Evolutionary conservation across 2,888 invertebrate genomes (phyloP), one percentile per base, ranked within the genome.

Genomic region (Meghimatium bilineatum): DNA sequence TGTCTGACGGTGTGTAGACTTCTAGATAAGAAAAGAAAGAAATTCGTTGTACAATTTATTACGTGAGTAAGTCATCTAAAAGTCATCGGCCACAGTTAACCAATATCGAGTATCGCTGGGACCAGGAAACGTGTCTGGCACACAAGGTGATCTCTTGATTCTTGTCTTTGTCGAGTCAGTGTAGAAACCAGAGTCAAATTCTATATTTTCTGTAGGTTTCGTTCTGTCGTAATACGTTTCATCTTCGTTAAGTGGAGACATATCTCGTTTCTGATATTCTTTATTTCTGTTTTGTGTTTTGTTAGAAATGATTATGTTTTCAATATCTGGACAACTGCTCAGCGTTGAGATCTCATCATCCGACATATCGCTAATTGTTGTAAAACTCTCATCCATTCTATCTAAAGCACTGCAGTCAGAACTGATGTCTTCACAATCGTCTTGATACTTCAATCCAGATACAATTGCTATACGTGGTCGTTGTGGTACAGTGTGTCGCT

Each of bases 51-150:
- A n/a, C n/a, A n/a, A n/a, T n/a, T 44, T 44, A 44, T 44, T 44
- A 8, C 44, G 12, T 8, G 44, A 56, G 56, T 17, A 56, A 56
- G 8, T 56, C 20, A n/a, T 34, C 76, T 60, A 82, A 32, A 77
- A 77, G 32, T 78, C 78, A 34, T 78, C 71, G 1, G 56, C 17
- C 14, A 83, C 77, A 17, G 83, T 78, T 6, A 83, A 71, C 83
- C 83, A 83, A 69, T 77, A 83, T 32, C 71, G 69, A 60, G 78
- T 77, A 78, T 83, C 83, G 63, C 38, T 71, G 17, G 83, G 83
- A 23, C 78, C 83, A n/a, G 77, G 77, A 52, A 71, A 44, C 60
- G 78, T 71, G 34, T 71, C 78, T 1, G 83, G 71, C 1, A 60
- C 20, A 56, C 83, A 69, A 56, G 69, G 14, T n/a, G 83, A 83